Conservation (phyloP, 2,888 invertebrate genomes). For the Beris morrisii region DNA sequence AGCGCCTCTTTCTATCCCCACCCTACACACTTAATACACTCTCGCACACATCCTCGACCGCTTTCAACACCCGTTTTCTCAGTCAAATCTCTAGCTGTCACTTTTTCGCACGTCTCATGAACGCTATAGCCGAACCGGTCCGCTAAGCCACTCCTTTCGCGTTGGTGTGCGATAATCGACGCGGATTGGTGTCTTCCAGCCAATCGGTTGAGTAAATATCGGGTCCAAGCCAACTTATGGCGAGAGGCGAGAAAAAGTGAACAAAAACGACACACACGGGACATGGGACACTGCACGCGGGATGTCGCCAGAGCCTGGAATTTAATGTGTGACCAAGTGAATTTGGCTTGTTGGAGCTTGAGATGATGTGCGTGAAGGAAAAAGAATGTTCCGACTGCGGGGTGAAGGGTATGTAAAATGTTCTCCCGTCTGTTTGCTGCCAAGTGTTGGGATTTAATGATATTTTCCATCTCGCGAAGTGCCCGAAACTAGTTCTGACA, state of each 20-base stretch:
- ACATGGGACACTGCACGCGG: neutral
- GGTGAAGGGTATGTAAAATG: no score
- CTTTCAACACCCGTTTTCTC: no score
- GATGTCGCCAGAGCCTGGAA: no score
- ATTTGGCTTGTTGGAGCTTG: no score
- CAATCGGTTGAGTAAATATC: slow-evolving; percentile 56
- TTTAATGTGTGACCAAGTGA: no score
- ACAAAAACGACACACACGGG: slow-evolving; percentile 16
- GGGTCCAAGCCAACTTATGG: slow-evolving; percentile 29
- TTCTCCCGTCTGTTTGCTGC: no score
- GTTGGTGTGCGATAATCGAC: slow-evolving; percentile 47
- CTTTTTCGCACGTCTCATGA: slow-evolving; percentile 12
- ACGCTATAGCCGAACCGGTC: neutral
- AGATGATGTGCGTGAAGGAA: no score
- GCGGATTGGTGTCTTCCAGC: slow-evolving; percentile 54
- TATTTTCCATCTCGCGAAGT: no score
- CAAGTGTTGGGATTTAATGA: no score
- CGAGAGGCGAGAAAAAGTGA: slow-evolving; percentile 25
- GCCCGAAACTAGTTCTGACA: no score
- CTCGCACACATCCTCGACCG: neutral
- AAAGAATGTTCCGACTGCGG: no score
- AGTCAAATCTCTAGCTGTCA: slow-evolving; percentile 19
- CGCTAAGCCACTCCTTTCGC: slow-evolving; percentile 38
- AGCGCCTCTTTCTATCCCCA: slow-evolving; percentile 42
- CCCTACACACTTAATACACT: slow-evolving; percentile 6